These are phyloP conservation scores for Campoplex nolae DNA, from an alignment of 2,888 invertebrate species.

Conservation along the genomic window DNA sequence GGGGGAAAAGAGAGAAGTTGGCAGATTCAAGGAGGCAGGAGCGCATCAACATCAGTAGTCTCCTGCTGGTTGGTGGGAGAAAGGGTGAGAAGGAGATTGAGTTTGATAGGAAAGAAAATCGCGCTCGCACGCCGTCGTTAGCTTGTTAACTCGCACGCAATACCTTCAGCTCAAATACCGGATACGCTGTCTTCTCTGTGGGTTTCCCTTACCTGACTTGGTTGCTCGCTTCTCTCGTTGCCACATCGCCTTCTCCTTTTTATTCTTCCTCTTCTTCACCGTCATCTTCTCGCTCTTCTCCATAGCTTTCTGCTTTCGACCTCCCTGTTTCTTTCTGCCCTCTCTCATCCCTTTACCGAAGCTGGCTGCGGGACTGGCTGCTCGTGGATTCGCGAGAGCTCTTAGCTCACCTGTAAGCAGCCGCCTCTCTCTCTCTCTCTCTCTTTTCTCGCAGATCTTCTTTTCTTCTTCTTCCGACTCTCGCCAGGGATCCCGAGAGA, in stretches of 20 bases:
- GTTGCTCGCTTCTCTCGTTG: slow-evolving; percentile 65
- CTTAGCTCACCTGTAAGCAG: slow-evolving; percentile 65
- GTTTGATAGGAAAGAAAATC: slow-evolving; percentile 84
- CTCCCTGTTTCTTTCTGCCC: slow-evolving; percentile 58
- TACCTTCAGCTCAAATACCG: slow-evolving; percentile 84
- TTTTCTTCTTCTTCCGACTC: slow-evolving; percentile 57
- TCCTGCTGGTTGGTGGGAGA: slow-evolving; percentile 73
- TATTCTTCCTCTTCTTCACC: slow-evolving; percentile 33
- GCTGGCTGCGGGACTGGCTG: slow-evolving; percentile 59
- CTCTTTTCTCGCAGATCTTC: slow-evolving; percentile 31
- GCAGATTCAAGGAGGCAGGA: slow-evolving; percentile 46
- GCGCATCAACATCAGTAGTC: slow-evolving; percentile 63
- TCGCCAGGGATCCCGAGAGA: slow-evolving; percentile 61
- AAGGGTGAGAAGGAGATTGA: slow-evolving; percentile 83
- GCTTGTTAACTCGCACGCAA: slow-evolving; percentile 85
- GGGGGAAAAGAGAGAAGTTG: slow-evolving; percentile 2
- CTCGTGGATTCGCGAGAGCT: slow-evolving; percentile 60
- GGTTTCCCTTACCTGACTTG: slow-evolving; percentile 69
- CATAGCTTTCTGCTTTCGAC: slow-evolving; percentile 54
- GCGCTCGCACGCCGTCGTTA: slow-evolving; percentile 84
- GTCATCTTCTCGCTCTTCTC: slow-evolving; percentile 48
- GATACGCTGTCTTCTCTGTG: slow-evolving; percentile 79
- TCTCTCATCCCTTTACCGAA: slow-evolving; percentile 52
- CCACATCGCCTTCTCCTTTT: slow-evolving; percentile 53
- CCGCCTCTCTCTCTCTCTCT: slow-evolving; percentile 26